Conservation (phyloP, 2,113 vertebrate species). For the Lucifuga dentata region DNA sequence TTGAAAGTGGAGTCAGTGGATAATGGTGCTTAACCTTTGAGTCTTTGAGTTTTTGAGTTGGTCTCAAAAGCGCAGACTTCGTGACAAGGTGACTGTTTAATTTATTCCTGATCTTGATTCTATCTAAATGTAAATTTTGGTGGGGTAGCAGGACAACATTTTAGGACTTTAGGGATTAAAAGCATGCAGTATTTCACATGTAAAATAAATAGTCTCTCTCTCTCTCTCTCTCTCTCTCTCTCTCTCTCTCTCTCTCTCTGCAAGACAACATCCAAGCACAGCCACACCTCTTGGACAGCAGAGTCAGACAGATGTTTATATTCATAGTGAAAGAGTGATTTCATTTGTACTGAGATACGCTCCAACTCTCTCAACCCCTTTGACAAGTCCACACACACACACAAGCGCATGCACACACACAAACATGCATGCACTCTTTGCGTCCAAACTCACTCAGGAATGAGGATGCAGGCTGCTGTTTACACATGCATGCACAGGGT, state of each 20-base stretch:
- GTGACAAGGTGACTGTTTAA: constrained; percentile 3
- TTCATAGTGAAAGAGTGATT: constrained; percentile 37
- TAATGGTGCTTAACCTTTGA: constrained; percentile 35
- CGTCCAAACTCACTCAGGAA: constrained; percentile 65
- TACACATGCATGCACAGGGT: constrained; percentile 23
- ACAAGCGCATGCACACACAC: constrained; percentile 7
- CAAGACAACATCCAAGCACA: neutral
- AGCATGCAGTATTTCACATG: neutral
- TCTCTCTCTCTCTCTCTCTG: constrained; percentile 4
- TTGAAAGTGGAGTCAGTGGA: constrained; percentile 29
- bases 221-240: constrained; percentile 3
- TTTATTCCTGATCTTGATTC: constrained; percentile 19
- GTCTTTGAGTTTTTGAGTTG: neutral
- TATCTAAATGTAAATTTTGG: constrained; percentile 46
- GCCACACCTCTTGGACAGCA: constrained; percentile 22
- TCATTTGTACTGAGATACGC: constrained; percentile 37
- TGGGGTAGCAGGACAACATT: neutral
- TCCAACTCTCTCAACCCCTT: constrained; percentile 15
- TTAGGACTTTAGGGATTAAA: constrained; percentile 8
- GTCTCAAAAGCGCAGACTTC: constrained; percentile 21
- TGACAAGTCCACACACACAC: constrained; percentile 7
- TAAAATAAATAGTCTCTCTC: neutral
- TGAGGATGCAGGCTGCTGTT: constrained; percentile 41
- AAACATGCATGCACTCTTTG: constrained; percentile 37
- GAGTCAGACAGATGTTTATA: constrained; percentile 31